phyloP scores from a whole-genome alignment of 2,113 vertebrate species.

The Pangasianodon gigas region DNA sequence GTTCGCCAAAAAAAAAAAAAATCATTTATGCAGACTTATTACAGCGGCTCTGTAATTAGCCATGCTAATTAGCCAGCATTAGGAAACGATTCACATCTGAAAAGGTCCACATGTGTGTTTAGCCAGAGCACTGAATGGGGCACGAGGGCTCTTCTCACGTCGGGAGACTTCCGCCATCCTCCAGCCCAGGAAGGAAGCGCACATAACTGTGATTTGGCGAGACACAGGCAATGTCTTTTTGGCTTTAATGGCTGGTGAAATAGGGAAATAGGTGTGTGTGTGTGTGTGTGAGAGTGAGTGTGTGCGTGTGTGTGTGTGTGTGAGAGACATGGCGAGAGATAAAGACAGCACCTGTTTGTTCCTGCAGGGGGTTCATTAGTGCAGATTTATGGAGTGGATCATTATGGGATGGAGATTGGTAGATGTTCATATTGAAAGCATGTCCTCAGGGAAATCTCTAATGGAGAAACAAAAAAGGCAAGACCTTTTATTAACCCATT shows the following conservation, averaged over 20 bases:
- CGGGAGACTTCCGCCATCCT: conserved; percentile 4
- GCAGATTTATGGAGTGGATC: conserved; percentile 62
- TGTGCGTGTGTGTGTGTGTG: conserved; percentile 47
- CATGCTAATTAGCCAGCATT: conserved; percentile 72
- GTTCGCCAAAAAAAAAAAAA: conserved; percentile 62
- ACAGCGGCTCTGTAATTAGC: conserved; percentile 75
- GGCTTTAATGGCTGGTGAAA: conserved; percentile 52
- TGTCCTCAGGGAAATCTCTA: conserved; percentile 62
- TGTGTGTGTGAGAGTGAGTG: conserved; percentile 24
- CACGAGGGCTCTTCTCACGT: not conserved
- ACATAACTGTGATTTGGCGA: conserved; percentile 60
- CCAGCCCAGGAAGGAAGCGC: conserved; percentile 49
- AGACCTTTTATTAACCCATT: conserved; percentile 6
- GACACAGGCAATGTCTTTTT: conserved; percentile 57
- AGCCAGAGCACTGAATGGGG: conserved; percentile 9
- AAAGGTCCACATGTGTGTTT: conserved; percentile 33
- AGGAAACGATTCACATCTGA: conserved; percentile 57
- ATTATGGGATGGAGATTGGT: conserved; percentile 64
- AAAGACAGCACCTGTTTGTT: conserved; percentile 61
- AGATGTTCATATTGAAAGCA: conserved; percentile 66
- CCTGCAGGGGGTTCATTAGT: conserved; percentile 61
- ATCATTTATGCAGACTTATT: conserved; percentile 71
- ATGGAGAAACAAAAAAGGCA: conserved; percentile 54
- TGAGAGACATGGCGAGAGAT: conserved; percentile 17
- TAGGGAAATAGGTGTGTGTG: conserved; percentile 49